Evolutionary conservation across 2,113 vertebrate genomes (phyloP), one percentile per base, ranked within the genome.

Genomic region (Ceyx cyanopectus): DNA sequence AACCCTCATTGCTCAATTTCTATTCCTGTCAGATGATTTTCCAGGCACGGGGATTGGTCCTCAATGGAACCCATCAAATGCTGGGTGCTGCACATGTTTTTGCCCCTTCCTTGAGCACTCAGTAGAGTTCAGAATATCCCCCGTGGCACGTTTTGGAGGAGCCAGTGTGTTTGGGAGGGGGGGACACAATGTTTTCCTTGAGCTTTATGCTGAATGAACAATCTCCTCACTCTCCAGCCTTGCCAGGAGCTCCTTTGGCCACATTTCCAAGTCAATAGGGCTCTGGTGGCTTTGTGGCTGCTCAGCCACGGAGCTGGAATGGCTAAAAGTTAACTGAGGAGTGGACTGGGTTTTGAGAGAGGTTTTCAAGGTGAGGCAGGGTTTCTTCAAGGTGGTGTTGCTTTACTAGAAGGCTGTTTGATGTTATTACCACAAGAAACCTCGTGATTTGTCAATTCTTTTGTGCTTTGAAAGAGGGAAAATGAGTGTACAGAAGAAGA

Each of bases 61-160:
- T 26, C 13, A 23, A 46, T 4, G 23, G 30, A 94, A 70, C 51
- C 65, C 72, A 5, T 4, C 29, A 46, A 21, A 30, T 63, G 10
- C 61, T 54, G 74, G 30, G 5, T 34, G 54, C 65, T 70, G 32
- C 19, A 7, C 19, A 7, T 11, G 16, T 43, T 62, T 56, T 12
- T 3, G 9, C 30, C 51, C 12, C 20, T 27, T 27, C 34, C 69
- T 43, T 86, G 58, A 4, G 18, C 30, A 8, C 43, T 22, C 83
- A 46, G 37, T 26, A 18, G 73, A 62, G 53, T 7, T 24, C 50
- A 21, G 53, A 30, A 10, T 12, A 43, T 34, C 40, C 70, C 23
- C 43, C 0, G 0, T 4, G 43, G 43, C 68, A 45, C 65, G 7
- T 21, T 10, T 27, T 8, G 1, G 0, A 29, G 77, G n/a, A 65